Percentiles rank a stretch among this genome's conserved stretches.
phyloP scores from a whole-genome alignment of 2,888 invertebrate species.

The Rhogogaster chlorosoma region DNA sequence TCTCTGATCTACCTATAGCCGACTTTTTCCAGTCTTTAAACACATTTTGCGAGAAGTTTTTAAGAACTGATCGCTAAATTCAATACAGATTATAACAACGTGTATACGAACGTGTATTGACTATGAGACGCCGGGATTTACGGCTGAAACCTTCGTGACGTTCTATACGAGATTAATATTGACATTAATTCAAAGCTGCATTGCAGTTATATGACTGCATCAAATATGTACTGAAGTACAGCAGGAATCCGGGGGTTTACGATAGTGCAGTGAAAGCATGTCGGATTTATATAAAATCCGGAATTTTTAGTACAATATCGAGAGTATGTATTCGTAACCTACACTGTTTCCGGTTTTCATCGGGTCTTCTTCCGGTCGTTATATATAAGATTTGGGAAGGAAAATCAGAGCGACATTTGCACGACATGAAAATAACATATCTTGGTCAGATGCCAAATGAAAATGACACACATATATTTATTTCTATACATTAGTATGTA shows the following conservation, averaged over 20 bases:
- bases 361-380: background rate
- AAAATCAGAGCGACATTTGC: constrained; percentile 10
- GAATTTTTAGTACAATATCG: background rate
- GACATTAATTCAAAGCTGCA: constrained; percentile 19
- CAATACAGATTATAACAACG: too few species aligned
- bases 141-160: background rate
- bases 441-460: constrained; percentile 31
- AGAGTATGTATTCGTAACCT: background rate
- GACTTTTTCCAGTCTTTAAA: too few species aligned
- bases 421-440: background rate
- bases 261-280: background rate
- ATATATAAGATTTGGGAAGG: background rate
- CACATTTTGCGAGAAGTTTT: too few species aligned
- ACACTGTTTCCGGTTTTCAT: constrained; percentile 3
- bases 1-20: too few species aligned
- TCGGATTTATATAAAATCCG: background rate
- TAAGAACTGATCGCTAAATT: too few species aligned
- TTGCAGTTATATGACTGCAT: background rate
- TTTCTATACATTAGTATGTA: background rate
- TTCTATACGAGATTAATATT: background rate
- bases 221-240: background rate
- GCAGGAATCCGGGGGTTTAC: background rate
- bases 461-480: background rate
- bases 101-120: background rate
- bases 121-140: background rate